A percentile compares a stretch with the other conserved stretches of the same genome.
Evolutionary conservation across 2,113 vertebrate genomes (phyloP).

Genomic region (Antidorcas marsupialis): DNA sequence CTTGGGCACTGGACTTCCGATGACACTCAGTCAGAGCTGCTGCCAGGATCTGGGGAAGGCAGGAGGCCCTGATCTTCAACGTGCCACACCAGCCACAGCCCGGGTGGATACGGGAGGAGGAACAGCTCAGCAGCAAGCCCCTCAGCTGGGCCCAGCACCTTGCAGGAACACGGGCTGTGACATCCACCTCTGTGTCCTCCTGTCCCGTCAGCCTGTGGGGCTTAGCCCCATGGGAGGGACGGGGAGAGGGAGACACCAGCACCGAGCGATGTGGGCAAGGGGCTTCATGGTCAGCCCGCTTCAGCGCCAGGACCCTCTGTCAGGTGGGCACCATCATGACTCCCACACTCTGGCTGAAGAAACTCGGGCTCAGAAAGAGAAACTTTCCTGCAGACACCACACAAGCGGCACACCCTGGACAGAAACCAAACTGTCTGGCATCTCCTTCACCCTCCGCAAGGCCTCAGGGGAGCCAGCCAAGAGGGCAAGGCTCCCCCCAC

Average conservation of each 20-base stretch:
- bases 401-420: background rate
- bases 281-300: background rate
- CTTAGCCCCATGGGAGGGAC: background rate
- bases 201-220: background rate
- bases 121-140: background rate
- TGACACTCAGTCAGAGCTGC: slow-evolving; percentile 90
- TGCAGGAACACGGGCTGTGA: background rate
- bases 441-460: background rate
- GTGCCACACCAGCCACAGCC: fast-evolving
- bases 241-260: background rate
- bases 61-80: background rate
- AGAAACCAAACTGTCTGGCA: background rate
- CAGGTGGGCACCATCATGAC: background rate
- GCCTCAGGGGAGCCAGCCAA: background rate
- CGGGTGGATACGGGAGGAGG: fast-evolving
- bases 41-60: slow-evolving; percentile 88
- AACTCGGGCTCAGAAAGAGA: background rate
- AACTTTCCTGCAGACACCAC: background rate
- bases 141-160: background rate
- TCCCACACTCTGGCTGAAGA: background rate
- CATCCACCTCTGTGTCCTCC: too few relatives aligned
- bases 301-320: background rate
- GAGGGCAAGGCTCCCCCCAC: background rate
- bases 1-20: slow-evolving; percentile 84
- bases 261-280: too few relatives aligned